Percentiles rank a stretch among this genome's conserved stretches.
Evolutionary conservation across 2,113 vertebrate species (phyloP).

Genomic region (Mesitornis unicolor): DNA sequence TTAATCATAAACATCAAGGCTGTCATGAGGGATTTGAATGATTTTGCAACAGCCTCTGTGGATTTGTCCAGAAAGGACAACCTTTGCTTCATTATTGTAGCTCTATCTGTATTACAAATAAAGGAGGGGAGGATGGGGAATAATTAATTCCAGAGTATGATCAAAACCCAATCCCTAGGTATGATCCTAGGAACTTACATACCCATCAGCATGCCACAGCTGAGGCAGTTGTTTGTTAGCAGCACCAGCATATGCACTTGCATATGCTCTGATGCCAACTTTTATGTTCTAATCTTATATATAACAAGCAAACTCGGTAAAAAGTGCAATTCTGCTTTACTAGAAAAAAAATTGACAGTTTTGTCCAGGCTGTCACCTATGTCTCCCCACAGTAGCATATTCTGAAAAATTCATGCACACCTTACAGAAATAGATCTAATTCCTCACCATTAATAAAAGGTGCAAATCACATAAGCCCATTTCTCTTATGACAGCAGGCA

Average conservation of each 20-base stretch:
- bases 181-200: not conserved
- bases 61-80: not conserved
- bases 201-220: not conserved
- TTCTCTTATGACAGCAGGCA: not conserved
- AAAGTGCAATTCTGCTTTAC: not conserved
- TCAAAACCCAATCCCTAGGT: not conserved
- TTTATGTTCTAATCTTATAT: not conserved
- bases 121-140: accelerated
- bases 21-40: not conserved
- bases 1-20: not conserved
- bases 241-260: not conserved
- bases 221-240: not conserved
- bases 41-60: not conserved
- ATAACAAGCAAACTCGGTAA: not conserved
- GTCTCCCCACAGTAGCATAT: not conserved
- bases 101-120: not conserved
- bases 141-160: not conserved
- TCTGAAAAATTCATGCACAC: not conserved
- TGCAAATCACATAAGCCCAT: not conserved
- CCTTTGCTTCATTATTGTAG: not conserved
- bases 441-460: not conserved
- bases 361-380: not conserved
- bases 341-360: not conserved
- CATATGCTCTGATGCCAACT: accelerated
- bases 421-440: not conserved